Conservation (phyloP, 2,113 vertebrate species). For the Bothrops jararaca region DNA sequence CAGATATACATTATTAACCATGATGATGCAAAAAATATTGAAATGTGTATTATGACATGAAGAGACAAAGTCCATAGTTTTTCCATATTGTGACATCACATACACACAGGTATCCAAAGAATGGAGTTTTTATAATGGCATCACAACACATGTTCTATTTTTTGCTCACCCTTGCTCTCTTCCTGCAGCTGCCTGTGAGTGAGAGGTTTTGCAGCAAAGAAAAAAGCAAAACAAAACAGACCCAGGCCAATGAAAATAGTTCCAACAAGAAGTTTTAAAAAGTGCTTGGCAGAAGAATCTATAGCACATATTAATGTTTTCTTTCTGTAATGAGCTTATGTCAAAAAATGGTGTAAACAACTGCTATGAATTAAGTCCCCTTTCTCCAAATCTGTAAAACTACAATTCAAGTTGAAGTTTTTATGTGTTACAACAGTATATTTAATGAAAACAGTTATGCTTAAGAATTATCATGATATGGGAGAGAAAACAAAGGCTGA, state of each 20-base stretch:
- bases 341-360: background rate
- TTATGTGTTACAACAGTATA: background rate
- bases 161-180: background rate
- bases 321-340: background rate
- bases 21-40: background rate
- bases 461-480: constrained; percentile 5
- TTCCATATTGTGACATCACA: background rate
- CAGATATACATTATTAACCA: background rate
- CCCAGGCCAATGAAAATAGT: background rate
- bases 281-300: background rate
- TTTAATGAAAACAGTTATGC: background rate
- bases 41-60: background rate
- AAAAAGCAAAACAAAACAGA: background rate
- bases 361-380: constrained; percentile 6
- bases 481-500: background rate
- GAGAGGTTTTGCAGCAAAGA: background rate
- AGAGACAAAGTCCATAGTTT: background rate
- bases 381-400: background rate
- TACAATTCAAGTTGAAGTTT: background rate
- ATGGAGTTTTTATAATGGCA: background rate
- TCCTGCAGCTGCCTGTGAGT: background rate
- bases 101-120: background rate
- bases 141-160: background rate
- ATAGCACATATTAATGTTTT: background rate
- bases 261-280: background rate